Conservation (phyloP, 2,888 invertebrate genomes). For the Chaetogeoica ovagalla region DNA sequence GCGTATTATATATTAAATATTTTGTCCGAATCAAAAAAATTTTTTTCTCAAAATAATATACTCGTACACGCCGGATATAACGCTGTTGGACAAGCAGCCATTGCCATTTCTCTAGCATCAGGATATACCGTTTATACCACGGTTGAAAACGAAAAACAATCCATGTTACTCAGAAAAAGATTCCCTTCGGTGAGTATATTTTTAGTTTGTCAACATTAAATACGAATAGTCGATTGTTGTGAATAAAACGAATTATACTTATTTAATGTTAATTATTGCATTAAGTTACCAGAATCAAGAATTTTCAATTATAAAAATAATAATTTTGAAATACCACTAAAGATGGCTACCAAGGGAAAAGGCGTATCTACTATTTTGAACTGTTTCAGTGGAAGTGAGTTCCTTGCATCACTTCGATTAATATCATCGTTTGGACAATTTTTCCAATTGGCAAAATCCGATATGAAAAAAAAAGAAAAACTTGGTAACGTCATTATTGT, state of each 20-base stretch:
- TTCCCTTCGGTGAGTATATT: constrained; percentile 50
- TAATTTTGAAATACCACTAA: constrained; percentile 31
- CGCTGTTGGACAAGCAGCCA: constrained; percentile 50
- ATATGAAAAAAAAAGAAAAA: constrained; percentile 35
- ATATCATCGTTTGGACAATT: neutral
- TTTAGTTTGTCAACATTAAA: too few relatives aligned
- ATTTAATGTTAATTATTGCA: neutral
- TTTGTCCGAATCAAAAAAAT: neutral
- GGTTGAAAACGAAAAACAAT: constrained; percentile 48
- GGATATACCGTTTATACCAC: constrained; percentile 35
- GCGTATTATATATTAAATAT: constrained; percentile 45
- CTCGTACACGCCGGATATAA: constrained; percentile 7
- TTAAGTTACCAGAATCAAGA: constrained; percentile 26
- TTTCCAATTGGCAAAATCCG: constrained; percentile 19
- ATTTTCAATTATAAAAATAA: constrained; percentile 19
- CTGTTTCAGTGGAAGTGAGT: constrained; percentile 35
- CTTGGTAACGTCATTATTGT: constrained; percentile 13
- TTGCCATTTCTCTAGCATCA: constrained; percentile 30
- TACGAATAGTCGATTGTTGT: neutral
- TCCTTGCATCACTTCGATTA: constrained; percentile 15
- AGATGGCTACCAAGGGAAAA: constrained; percentile 37
- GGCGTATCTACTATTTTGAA: constrained; percentile 45
- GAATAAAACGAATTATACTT: neutral
- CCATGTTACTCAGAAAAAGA: constrained; percentile 12
- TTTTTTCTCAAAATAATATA: neutral